Evolutionary conservation across 1,140 invertebrate species (phyloP).

Genomic region (Cydia pomonella): DNA sequence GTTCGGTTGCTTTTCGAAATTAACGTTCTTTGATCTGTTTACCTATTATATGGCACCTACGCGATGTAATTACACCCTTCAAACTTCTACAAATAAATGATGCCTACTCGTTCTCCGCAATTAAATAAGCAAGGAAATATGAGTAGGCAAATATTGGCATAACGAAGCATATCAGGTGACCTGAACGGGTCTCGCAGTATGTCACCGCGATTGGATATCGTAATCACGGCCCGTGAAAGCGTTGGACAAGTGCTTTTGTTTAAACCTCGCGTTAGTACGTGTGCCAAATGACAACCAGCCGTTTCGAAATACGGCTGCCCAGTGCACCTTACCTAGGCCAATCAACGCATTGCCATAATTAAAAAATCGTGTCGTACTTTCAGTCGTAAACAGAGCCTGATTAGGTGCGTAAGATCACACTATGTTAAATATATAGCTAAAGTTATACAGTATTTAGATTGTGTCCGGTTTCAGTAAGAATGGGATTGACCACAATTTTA

Average conservation of each 20-base stretch:
- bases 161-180: slow-evolving; percentile 61
- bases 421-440: neutral
- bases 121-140: slow-evolving; percentile 28
- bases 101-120: neutral
- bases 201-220: slow-evolving; percentile 65
- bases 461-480: neutral
- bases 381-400: slow-evolving; percentile 61
- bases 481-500: too few species aligned
- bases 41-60: too few species aligned
- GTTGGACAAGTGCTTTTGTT: slow-evolving; percentile 66
- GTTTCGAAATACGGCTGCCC: slow-evolving; percentile 60
- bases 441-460: neutral
- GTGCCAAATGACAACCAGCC: slow-evolving; percentile 72
- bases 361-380: slow-evolving; percentile 56
- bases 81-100: neutral
- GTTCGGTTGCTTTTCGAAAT: too few species aligned
- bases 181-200: slow-evolving; percentile 49
- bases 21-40: too few species aligned
- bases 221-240: slow-evolving; percentile 68
- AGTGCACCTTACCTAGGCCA: slow-evolving; percentile 10
- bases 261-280: slow-evolving; percentile 61
- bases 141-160: slow-evolving; percentile 22
- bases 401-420: slow-evolving; percentile 34
- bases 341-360: slow-evolving; percentile 46
- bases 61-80: neutral